Evolutionary conservation across 1,140 invertebrate genomes (phyloP).

Genomic region (Drosophila bifasciata): DNA sequence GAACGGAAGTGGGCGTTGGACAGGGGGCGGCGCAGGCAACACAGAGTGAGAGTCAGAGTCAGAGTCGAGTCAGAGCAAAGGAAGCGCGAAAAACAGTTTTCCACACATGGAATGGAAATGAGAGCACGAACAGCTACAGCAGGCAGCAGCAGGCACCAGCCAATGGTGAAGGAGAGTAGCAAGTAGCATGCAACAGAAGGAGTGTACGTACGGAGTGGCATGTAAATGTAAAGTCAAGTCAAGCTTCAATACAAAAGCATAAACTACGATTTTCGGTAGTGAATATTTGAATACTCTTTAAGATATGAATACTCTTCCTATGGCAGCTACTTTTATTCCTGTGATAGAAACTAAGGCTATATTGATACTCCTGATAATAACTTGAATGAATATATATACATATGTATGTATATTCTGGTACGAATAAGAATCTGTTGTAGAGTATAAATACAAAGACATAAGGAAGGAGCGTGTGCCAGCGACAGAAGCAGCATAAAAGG

Average conservation of each 20-base stretch:
- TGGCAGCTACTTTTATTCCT: no score
- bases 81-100: constrained; percentile 31
- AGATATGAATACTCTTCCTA: no score
- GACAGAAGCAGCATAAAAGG: constrained; percentile 12
- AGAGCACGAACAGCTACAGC: constrained; percentile 22
- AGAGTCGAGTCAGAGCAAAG: constrained; percentile 2
- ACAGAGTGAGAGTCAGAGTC: not conserved
- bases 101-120: constrained; percentile 36
- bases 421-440: no score
- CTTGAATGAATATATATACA: no score
- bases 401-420: no score
- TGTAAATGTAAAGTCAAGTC: constrained; percentile 71
- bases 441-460: no score
- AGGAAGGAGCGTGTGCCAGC: not conserved
- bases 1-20: constrained; percentile 65
- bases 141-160: constrained; percentile 22
- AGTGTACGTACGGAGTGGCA: constrained; percentile 45
- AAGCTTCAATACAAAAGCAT: constrained; percentile 47
- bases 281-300: not conserved
- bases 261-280: not conserved
- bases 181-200: constrained; percentile 15
- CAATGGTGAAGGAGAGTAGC: constrained; percentile 18
- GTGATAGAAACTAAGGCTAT: no score
- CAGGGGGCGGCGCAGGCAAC: constrained; percentile 10
- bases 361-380: no score